Conservation (phyloP, 2,113 vertebrate genomes). For the Recurvirostra avosetta region DNA sequence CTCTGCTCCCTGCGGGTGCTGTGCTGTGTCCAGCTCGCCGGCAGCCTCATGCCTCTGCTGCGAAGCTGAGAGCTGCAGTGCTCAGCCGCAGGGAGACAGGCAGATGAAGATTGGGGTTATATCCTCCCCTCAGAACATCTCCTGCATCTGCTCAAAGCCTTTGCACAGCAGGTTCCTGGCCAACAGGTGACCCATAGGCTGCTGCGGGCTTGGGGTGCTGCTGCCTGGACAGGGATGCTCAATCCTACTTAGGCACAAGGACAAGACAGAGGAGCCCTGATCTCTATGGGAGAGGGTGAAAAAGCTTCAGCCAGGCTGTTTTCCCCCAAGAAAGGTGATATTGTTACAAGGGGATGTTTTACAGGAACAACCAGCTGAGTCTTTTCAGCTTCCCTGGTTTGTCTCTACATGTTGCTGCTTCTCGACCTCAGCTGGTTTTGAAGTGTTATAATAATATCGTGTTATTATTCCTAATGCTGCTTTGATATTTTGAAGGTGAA, state of each 20-base stretch:
- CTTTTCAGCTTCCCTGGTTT: slow-evolving; percentile 24
- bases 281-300: not conserved
- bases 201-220: not conserved
- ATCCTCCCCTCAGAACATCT: not conserved
- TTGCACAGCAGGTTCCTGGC: not conserved
- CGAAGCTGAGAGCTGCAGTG: not conserved
- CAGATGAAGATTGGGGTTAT: not conserved
- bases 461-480: not conserved
- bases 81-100: not conserved
- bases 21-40: accelerated
- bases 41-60: not conserved
- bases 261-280: not conserved
- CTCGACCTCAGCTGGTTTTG: slow-evolving; percentile 17
- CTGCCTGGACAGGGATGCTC: too few species aligned
- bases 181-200: not conserved
- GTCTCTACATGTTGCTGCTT: slow-evolving; percentile 39
- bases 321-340: not conserved
- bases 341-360: slow-evolving; percentile 1
- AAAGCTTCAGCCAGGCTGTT: not conserved
- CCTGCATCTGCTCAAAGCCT: not conserved
- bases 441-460: slow-evolving; percentile 13
- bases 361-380: not conserved
- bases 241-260: not conserved
- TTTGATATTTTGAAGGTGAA: slow-evolving; percentile 46
- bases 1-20: not conserved